Evolutionary conservation across 1,140 invertebrate genomes (phyloP), one percentile per base, ranked within the genome.

Genomic region (Teleopsis dalmanni): DNA sequence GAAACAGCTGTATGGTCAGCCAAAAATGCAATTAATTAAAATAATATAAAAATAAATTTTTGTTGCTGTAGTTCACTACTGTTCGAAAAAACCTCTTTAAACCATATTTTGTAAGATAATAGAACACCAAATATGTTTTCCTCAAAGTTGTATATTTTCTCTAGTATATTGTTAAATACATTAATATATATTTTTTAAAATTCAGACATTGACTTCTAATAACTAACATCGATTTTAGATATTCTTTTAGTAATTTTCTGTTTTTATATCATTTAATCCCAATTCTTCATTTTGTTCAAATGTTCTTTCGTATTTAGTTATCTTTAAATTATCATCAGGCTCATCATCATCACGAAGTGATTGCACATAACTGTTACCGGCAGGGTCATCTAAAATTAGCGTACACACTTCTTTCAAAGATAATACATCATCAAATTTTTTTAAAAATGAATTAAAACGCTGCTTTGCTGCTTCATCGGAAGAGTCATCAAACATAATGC

Each of bases 221-320:
- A 25, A n/a, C 2, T 4, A 37, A 10, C 18, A 37, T 37, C 10
- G 18, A 18, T 18, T n/a, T 4, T 37, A 23, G 3, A 23, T 26
- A 29, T 27, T 27, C 22, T 14, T n/a, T n/a, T 45, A 14, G 23
- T 70, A 70, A 22, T 65, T 60, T 59, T 97, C 93, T 2, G 88
- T 89, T 75, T 95, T 95, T 81, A 99, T 97, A 63, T 98, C 95
- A 68, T 96, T 98, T 3, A 99, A 70, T 4, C 95, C 95, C 4
- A 99, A 76, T 47, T 93, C 86, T 55, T 99, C 95, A 70, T 99
- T 96, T 67, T 99, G 92, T 29, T 98, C 91, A 63, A 76, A 88
- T 7, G 22, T 81, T 51, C 96, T 76, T 54, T 90, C 84, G 67
- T 98, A 99, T 22, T 83, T 77, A 2, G 76, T 82, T 14, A 97